Evolutionary conservation across 2,888 invertebrate genomes (phyloP).

Genomic region (Osedax fenrisi): DNA sequence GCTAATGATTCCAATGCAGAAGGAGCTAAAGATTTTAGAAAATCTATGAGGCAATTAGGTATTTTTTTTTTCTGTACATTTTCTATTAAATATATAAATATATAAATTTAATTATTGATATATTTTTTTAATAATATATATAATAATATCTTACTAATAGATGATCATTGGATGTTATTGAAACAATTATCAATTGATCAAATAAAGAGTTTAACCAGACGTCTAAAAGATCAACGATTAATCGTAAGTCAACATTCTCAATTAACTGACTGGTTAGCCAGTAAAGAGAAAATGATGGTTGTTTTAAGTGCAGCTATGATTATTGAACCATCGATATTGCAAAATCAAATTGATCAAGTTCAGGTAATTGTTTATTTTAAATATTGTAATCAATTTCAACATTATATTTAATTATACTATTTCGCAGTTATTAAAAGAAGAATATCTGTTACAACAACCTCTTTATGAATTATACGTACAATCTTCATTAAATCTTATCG

Average conservation of each 20-base stretch:
- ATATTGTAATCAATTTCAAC: no score
- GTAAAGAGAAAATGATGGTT: constrained; percentile 87
- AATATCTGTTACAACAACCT: neutral
- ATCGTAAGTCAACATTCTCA: constrained; percentile 77
- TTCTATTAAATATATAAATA: no score
- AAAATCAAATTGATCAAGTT: constrained; percentile 81
- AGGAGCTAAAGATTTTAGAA: constrained; percentile 43
- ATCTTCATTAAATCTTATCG: neutral
- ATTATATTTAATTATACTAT: no score
- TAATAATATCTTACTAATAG: constrained; percentile 39
- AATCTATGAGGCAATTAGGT: neutral
- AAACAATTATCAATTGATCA: constrained; percentile 45
- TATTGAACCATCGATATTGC: constrained; percentile 84
- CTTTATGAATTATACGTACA: neutral
- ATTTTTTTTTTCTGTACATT: neutral
- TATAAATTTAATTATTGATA: no score
- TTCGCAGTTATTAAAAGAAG: neutral
- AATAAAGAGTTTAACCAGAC: constrained; percentile 40
- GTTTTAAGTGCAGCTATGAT: constrained; percentile 81
- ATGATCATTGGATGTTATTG: constrained; percentile 46
- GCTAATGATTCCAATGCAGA: neutral
- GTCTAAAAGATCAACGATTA: constrained; percentile 72
- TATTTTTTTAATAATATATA: no score
- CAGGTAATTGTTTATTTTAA: no score
- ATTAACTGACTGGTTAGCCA: constrained; percentile 71